Evolutionary conservation across 2,888 invertebrate genomes (phyloP), one percentile per base, ranked within the genome.

Genomic region (Trypoxylon attenuatum): DNA sequence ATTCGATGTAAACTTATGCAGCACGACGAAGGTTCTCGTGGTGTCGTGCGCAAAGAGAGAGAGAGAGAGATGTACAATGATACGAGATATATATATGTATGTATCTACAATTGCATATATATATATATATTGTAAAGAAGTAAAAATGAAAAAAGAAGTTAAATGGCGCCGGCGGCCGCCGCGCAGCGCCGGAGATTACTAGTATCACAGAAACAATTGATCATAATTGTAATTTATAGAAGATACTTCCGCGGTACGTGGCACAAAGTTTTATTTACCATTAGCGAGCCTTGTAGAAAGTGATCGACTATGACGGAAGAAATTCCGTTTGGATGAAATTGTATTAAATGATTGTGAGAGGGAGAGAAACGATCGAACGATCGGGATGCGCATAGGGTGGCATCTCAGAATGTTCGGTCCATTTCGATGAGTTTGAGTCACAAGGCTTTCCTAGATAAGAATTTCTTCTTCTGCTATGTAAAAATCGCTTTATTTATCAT

Each of bases 401-500:
- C 50, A 46, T 41, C 45, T 33, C 18, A 15, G 25, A 42, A 50
- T 29, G 43, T 74, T 68, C 49, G 55, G 51, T 72, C 69, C 52
- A 63, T n/a, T n/a, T n/a, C n/a, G n/a, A n/a, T n/a, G n/a, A n/a
- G n/a, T n/a, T n/a, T n/a, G n/a, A n/a, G n/a, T 68, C 42, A 41
- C 50, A 50, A 45, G 51, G n/a, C n/a, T n/a, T n/a, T n/a, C n/a
- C n/a, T n/a, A 53, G 66, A 64, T 70, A 69, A 51, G 45, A 62
- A 47, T 27, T 59, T 53, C 58, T 55, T 71, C 65, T 78, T 81
- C 59, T 65, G 82, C 82, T 83, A 80, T 84, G 84, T 84, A 82
- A 66, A 84, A 80, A 84, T 58, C 54, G 79, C 80, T 80, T 81
- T 84, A 84, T 84, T 82, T 84, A 83, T 83, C 63, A 65, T 74